Evolutionary conservation across 2,113 vertebrate species (phyloP).

Genomic region (Percina caprodes): DNA sequence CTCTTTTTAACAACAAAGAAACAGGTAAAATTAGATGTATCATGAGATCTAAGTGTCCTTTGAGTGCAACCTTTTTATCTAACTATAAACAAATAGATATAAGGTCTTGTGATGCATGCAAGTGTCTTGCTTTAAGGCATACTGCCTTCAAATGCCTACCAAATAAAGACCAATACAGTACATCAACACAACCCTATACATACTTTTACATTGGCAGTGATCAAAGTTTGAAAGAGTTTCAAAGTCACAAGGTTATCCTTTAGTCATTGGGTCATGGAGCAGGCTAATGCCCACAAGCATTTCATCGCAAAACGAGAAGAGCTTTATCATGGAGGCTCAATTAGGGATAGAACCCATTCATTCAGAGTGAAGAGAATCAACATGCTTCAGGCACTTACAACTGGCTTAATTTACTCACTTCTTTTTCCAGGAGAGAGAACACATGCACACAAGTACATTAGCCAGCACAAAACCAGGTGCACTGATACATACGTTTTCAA

Average conservation of each 20-base stretch:
- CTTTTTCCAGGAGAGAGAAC: constrained; percentile 29
- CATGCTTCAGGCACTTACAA: constrained; percentile 57
- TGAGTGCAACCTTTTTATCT: constrained; percentile 16
- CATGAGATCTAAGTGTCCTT: constrained; percentile 4
- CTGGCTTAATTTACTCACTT: constrained; percentile 54
- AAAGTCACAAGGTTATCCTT: constrained; percentile 64
- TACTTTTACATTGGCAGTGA: constrained; percentile 35
- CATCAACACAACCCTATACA: constrained; percentile 31
- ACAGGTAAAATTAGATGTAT: constrained; percentile 14
- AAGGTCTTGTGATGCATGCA: constrained; percentile 20
- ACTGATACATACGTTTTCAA: neutral
- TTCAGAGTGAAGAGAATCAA: constrained; percentile 54
- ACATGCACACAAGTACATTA: constrained; percentile 17
- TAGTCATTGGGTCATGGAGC: constrained; percentile 52
- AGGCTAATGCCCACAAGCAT: constrained; percentile 62
- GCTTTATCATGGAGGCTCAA: constrained; percentile 69
- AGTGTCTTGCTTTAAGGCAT: constrained; percentile 33
- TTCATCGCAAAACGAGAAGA: constrained; percentile 29
- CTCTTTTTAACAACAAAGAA: neutral
- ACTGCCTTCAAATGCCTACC: constrained; percentile 23
- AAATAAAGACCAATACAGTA: constrained; percentile 36
- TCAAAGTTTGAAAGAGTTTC: constrained; percentile 65
- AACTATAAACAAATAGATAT: constrained; percentile 14
- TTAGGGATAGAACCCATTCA: constrained; percentile 58
- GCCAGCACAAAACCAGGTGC: constrained; percentile 19